These are phyloP conservation scores for Rhabdomys dilectus DNA, from an alignment of 2,113 vertebrate species.

Conservation along the genomic window DNA sequence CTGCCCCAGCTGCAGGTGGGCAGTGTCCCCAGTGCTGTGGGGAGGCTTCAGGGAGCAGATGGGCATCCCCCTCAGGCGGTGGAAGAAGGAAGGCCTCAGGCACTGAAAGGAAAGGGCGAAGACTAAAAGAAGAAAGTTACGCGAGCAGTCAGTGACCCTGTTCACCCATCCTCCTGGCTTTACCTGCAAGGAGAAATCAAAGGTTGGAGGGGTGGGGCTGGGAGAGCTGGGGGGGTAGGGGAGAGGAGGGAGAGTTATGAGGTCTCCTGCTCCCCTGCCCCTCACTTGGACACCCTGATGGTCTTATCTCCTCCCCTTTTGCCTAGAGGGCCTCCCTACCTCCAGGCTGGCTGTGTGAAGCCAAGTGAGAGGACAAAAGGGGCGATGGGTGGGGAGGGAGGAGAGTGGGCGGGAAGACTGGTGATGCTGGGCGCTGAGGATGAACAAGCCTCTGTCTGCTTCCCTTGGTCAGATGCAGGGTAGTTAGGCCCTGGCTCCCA, in stretches of 20 bases:
- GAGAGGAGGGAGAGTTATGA: slow-evolving; percentile 72
- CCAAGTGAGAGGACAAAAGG: background rate
- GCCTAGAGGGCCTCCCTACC: slow-evolving; percentile 35
- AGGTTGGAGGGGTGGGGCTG: slow-evolving; percentile 50
- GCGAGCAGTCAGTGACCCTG: slow-evolving; percentile 56
- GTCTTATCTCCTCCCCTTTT: slow-evolving; percentile 60
- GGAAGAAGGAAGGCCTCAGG: slow-evolving; percentile 67
- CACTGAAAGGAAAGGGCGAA: slow-evolving; percentile 83
- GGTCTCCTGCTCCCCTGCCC: slow-evolving; percentile 73
- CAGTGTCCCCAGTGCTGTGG: slow-evolving; percentile 81
- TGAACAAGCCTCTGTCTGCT: slow-evolving; percentile 60
- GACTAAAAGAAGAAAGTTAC: slow-evolving; percentile 79
- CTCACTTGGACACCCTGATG: slow-evolving; percentile 33
- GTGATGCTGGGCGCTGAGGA: slow-evolving; percentile 35
- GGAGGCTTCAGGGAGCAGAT: slow-evolving; percentile 69
- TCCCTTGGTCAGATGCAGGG: slow-evolving; percentile 20
- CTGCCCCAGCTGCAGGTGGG: slow-evolving; percentile 20
- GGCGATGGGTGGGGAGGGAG: background rate
- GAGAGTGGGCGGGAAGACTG: background rate
- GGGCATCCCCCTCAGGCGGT: slow-evolving; percentile 56
- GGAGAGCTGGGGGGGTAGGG: slow-evolving; percentile 36
- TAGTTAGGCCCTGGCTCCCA: slow-evolving; percentile 37
- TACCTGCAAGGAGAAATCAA: slow-evolving; percentile 84
- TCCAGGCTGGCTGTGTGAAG: slow-evolving; percentile 56
- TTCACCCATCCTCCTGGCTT: background rate